Percentiles rank a stretch among this genome's conserved stretches.
phyloP scores from a whole-genome alignment of 2,888 invertebrate genomes.

The Dryococelus australis region DNA sequence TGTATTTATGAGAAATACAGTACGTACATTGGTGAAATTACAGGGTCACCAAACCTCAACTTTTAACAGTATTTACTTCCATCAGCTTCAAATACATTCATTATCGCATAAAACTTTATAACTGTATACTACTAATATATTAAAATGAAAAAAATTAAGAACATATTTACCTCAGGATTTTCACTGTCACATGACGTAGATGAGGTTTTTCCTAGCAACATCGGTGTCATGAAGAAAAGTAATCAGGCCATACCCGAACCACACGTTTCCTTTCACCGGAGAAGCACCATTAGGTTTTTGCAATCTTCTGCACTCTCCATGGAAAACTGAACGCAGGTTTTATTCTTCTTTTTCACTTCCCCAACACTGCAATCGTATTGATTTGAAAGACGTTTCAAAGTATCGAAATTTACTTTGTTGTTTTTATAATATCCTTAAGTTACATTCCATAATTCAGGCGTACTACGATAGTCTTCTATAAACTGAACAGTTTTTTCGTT shows the following conservation, averaged over 20 bases:
- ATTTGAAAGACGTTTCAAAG: neutral
- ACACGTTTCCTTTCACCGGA: too few species aligned
- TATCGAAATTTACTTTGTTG: neutral
- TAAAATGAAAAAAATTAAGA: too few species aligned
- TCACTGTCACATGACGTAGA: too few species aligned
- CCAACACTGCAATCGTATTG: neutral
- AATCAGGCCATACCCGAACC: neutral
- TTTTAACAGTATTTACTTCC: neutral
- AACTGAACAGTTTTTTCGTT: constrained; percentile 19
- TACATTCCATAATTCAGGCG: constrained; percentile 24
- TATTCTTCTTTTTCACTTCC: constrained; percentile 23
- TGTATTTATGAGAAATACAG: neutral
- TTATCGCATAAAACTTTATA: neutral
- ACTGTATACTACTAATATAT: neutral
- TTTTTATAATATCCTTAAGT: neutral
- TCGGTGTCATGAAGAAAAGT: neutral
- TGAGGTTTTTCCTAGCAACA: neutral
- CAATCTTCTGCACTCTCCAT: neutral
- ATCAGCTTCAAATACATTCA: neutral
- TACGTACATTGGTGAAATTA: neutral
- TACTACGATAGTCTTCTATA: neutral
- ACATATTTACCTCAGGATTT: too few species aligned
- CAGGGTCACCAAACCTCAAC: too few species aligned
- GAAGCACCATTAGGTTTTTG: neutral
- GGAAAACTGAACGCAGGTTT: too few species aligned